These are phyloP conservation scores for Eumacrocentrus americanus DNA, from an alignment of 2,888 invertebrate species.

Conservation along the genomic window DNA sequence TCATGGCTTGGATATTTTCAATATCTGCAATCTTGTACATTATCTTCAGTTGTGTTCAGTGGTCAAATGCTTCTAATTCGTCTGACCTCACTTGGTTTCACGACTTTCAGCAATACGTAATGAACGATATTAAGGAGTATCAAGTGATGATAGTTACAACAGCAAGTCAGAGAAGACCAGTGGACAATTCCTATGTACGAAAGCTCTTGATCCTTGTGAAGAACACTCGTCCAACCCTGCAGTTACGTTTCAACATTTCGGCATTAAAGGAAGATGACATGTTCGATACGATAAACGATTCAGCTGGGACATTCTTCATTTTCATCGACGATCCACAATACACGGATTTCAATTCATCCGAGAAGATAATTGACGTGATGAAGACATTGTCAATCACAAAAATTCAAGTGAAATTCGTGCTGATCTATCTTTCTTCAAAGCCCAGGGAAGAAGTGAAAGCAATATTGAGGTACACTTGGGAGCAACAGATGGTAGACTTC, in stretches of 20 bases:
- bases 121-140: background rate
- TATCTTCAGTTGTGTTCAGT: background rate
- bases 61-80: background rate
- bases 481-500: constrained; percentile 29
- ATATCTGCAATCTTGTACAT: background rate
- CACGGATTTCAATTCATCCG: background rate
- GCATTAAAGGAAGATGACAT: background rate
- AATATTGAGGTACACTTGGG: constrained; percentile 30
- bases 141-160: constrained; percentile 16
- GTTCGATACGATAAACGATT: background rate
- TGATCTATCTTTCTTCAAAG: constrained; percentile 15
- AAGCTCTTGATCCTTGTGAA: background rate
- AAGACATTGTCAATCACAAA: constrained; percentile 20
- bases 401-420: constrained; percentile 19
- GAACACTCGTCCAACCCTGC: constrained; percentile 9
- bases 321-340: constrained; percentile 5
- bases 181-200: constrained; percentile 1
- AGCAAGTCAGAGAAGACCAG: background rate
- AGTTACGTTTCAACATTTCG: background rate
- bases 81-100: background rate
- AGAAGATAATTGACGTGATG: constrained; percentile 13
- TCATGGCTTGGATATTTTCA: background rate
- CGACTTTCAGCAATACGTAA: constrained; percentile 6
- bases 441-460: constrained; percentile 18
- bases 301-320: constrained; percentile 20